phyloP scores from a whole-genome alignment of 2,113 vertebrate genomes.

The Podocnemis expansa region DNA sequence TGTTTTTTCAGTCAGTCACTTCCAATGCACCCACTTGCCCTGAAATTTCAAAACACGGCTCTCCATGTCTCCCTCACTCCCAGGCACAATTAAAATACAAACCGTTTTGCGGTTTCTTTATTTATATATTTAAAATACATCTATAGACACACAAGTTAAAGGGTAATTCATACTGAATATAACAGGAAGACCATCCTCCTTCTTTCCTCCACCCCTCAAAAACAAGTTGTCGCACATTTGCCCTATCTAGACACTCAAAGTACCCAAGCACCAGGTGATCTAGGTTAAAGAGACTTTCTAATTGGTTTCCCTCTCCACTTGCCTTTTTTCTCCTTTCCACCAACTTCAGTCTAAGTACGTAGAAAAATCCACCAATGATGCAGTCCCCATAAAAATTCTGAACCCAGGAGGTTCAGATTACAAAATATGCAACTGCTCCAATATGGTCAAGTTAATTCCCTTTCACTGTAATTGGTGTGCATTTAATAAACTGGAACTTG shows the following conservation, averaged over 20 bases:
- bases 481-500: neutral
- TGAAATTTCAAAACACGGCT: neutral
- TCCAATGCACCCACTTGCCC: neutral
- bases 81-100: neutral
- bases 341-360: neutral
- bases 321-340: neutral
- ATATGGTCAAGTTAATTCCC: neutral
- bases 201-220: neutral
- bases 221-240: neutral
- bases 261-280: neutral
- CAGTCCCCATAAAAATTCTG: neutral
- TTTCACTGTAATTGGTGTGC: neutral
- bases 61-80: neutral
- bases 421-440: neutral
- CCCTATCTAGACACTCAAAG: neutral
- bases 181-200: slow-evolving; percentile 4
- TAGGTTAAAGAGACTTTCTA: neutral
- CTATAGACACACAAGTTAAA: neutral
- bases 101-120: slow-evolving; percentile 8
- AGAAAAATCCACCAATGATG: neutral
- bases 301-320: neutral
- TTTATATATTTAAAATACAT: slow-evolving; percentile 24
- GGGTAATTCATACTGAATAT: neutral
- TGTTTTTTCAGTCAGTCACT: neutral
- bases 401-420: neutral